Base-by-base conservation (phyloP, 2,113 vertebrate species). In the Nyctibius bracteatus region DNA sequence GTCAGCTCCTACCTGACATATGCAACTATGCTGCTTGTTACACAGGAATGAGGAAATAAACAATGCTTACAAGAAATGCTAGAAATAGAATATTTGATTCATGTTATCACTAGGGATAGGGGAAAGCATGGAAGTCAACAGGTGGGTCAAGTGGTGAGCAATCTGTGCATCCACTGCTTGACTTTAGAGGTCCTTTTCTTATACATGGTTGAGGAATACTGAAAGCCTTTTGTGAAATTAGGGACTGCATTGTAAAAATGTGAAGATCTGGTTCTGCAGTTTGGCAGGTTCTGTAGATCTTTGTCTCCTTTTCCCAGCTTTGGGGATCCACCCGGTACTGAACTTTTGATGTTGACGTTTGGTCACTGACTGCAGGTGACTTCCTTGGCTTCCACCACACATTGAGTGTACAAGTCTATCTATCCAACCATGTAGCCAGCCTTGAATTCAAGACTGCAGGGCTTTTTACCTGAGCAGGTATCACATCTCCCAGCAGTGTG, bases 31-130 rank as follows among this genome's bases (percentile, higher is more conserved):
- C 46, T 86, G n/a, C 12, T 24, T 95, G n/a, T 83, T 81, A 62
- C 1, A 9, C 80, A 67, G 51, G 30, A 44, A 37, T 90, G 46
- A 95, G 62, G 91, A 96, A 95, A 93, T 91, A 87, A 94, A 63
- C 12, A 77, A 1, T 44, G 35, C 17, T 35, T 85, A 62, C 33
- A 80, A 81, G 83, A 94, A 94, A 93, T 57, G 24, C 39, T 61
- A 92, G 79, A 96, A 92, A 90, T 77, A 81, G 46, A 92, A 49
- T 93, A 94, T 91, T 97, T 89, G 65, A 78, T 92, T 96, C 14
- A 8, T 75, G 18, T 28, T 71, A n/a, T 25, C 68, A 17, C 93
- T 89, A 89, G 43, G 86, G 5, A 43, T 39, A 46, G 44, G 47
- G 41, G 59, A 91, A 81, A 6, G 25, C 17, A 43, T 46, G 51